Evolutionary conservation across 2,113 vertebrate genomes (phyloP), one percentile per base, ranked within the genome.

Genomic region (Eolophus roseicapilla): DNA sequence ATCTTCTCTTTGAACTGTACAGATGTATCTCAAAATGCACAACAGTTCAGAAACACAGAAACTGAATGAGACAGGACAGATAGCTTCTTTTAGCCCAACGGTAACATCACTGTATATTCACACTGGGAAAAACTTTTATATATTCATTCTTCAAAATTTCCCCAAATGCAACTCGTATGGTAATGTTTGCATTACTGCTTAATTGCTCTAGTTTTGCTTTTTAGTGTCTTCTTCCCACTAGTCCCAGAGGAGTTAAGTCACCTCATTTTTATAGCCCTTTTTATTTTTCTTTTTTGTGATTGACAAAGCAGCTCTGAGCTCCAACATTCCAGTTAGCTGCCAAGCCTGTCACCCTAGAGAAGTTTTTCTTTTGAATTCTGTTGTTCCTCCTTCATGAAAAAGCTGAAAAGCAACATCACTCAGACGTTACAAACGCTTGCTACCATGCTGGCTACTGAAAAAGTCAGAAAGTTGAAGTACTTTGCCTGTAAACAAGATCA

Each of bases 281-380:
- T n/a, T 80, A 75, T 27, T 86, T 50, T 79, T 27, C 80, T 62
- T 31, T 46, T 21, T 11, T 3, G 2, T 5, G 1, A 69, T 3
- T 79, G 75, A 97, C 84, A 90, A 95, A 96, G 91, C 69, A 82
- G 65, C 85, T 90, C 88, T 82, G 82, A 95, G 76, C 46, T 86
- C 41, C 65, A 90, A 57, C 90, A 94, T 95, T 95, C 91, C 90
- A 73, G 47, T 39, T 31, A 78, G 80, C 68, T 93, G 94, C 89
- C 86, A 92, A 86, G 14, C 31, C 67, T 89, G 85, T 93, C 90
- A 95, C 80, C 86, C 93, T 78, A 94, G 95, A 91, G 90, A 95
- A 93, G 90, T 41, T 91, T 82, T 79, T 86, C 63, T 92, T 94
- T 83, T 86, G n/a, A 95, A 82, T 79, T 62, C 63, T 82, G 47